Conservation (phyloP, 2,888 invertebrate species). For the Athrips mouffetella region DNA sequence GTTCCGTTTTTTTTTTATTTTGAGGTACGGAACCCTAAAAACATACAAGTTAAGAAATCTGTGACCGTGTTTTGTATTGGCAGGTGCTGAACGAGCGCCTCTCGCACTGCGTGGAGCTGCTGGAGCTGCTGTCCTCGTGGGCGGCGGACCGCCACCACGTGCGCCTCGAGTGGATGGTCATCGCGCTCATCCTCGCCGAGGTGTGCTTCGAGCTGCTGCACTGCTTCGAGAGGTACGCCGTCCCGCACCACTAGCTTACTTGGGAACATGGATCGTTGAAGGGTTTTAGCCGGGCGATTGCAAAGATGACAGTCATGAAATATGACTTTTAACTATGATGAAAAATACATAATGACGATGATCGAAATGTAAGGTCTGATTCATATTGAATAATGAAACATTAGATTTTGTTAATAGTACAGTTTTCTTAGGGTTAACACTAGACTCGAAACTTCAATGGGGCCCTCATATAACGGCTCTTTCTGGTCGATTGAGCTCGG, state of each 20-base stretch:
- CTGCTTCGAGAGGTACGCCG: constrained; percentile 81
- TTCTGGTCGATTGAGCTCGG: no score
- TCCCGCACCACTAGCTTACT: neutral
- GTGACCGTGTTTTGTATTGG: neutral
- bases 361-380: no score
- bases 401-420: no score
- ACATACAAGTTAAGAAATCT: no score
- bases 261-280: neutral
- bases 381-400: no score
- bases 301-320: no score
- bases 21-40: neutral
- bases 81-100: constrained; percentile 97
- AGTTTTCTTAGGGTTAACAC: no score
- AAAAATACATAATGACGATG: no score
- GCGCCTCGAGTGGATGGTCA: constrained; percentile 98
- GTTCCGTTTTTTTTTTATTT: no score
- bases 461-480: no score
- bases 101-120: constrained; percentile 94
- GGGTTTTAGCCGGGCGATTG: neutral
- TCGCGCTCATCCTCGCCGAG: constrained; percentile 95
- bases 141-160: constrained; percentile 95
- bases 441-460: no score
- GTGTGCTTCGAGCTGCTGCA: constrained; percentile 92
- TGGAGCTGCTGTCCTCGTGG: constrained; percentile 92
- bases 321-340: no score